phyloP scores from a whole-genome alignment of 2,888 invertebrate species.

The Drosophila multiciliata region DNA sequence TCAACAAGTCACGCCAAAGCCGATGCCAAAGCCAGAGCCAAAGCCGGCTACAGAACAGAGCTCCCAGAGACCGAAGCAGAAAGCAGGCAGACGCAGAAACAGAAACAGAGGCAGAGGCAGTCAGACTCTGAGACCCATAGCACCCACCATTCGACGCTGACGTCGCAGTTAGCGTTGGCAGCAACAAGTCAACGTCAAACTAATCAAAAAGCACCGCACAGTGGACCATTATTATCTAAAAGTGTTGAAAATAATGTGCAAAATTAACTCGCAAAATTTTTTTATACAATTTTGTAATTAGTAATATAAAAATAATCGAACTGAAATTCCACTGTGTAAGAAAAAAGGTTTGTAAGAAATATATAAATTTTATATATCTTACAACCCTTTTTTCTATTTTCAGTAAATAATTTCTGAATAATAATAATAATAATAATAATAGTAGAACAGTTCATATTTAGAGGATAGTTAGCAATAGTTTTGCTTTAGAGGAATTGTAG shows the following conservation, averaged over 20 bases:
- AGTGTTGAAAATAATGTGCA: background rate
- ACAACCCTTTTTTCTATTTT: too few species aligned
- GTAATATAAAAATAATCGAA: too few species aligned
- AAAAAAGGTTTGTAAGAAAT: too few species aligned
- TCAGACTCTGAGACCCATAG: conserved; percentile 26
- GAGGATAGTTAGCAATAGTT: too few species aligned
- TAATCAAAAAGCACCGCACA: conserved; percentile 44
- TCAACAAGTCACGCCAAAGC: conserved; percentile 78
- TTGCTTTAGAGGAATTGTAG: background rate
- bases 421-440: background rate
- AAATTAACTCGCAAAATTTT: too few species aligned
- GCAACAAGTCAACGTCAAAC: conserved; percentile 59
- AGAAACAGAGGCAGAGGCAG: conserved; percentile 11
- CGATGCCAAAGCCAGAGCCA: conserved; percentile 14
- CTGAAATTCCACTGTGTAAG: too few species aligned
- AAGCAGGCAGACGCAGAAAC: conserved; percentile 15
- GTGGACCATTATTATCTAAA: conserved; percentile 18
- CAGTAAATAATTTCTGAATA: background rate
- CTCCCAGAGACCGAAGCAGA: conserved; percentile 34
- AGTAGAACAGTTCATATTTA: background rate
- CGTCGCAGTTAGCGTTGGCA: conserved; percentile 42
- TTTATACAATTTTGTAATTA: background rate
- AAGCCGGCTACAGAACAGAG: conserved; percentile 41
- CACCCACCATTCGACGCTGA: conserved; percentile 69
- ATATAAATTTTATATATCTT: too few species aligned